Conservation (phyloP, 2,797 vertebrate genomes). For the Coregonus ussuriensis region DNA sequence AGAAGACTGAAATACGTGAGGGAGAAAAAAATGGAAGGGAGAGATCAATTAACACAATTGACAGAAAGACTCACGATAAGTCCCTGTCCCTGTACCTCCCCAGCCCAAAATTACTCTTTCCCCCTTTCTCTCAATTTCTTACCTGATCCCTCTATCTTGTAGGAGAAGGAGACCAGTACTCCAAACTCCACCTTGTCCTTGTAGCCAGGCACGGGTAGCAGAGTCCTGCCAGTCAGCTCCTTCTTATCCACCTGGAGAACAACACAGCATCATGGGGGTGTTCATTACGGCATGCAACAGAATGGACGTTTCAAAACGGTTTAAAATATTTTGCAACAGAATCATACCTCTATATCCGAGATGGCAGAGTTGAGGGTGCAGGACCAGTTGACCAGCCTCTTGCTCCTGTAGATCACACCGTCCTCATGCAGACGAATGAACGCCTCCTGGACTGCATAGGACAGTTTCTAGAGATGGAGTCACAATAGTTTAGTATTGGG, state of each 20-base stretch:
- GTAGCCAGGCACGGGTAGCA: constrained; percentile 90
- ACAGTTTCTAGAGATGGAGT: constrained; percentile 82
- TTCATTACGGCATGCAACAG: constrained; percentile 3
- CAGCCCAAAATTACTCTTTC: background rate
- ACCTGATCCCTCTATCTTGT: constrained; percentile 87
- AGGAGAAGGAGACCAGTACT: constrained; percentile 88
- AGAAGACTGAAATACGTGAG: no score
- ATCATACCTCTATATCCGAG: constrained; percentile 84
- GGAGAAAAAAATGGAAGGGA: background rate
- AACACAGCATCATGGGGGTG: constrained; percentile 5
- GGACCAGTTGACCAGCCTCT: constrained; percentile 94
- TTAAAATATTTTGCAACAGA: background rate
- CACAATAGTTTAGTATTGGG: background rate
- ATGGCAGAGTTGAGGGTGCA: constrained; percentile 92
- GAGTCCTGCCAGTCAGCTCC: constrained; percentile 84
- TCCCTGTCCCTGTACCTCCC: background rate
- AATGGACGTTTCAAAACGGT: background rate
- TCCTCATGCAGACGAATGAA: constrained; percentile 89
- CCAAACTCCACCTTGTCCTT: constrained; percentile 93
- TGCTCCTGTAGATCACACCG: constrained; percentile 90
- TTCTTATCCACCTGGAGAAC: constrained; percentile 88
- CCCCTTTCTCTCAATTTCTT: background rate
- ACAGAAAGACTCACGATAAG: background rate
- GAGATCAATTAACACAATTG: background rate
- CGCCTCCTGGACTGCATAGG: constrained; percentile 85